Evolutionary conservation across 2,113 vertebrate species (phyloP).

Genomic region (Oncorhynchus clarkii): DNA sequence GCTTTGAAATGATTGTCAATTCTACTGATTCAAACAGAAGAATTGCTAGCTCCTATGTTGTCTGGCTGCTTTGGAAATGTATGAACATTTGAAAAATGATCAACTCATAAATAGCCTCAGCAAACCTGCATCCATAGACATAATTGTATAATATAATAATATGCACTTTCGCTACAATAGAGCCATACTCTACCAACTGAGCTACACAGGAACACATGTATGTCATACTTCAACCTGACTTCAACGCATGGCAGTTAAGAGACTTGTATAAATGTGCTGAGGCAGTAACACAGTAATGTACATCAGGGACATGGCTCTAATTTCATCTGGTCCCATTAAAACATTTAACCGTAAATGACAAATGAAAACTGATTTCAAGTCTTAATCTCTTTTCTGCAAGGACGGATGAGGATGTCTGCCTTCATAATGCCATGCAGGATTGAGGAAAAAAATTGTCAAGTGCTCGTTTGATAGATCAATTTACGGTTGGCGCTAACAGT

Average conservation of each 20-base stretch:
- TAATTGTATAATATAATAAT: neutral
- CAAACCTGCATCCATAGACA: neutral
- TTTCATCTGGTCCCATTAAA: neutral
- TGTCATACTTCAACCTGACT: neutral
- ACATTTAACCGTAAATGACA: neutral
- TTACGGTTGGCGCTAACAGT: slow-evolving; percentile 58
- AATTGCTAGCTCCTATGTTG: too few relatives aligned
- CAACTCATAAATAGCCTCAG: neutral
- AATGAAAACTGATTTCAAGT: slow-evolving; percentile 47
- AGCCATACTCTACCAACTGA: too few relatives aligned
- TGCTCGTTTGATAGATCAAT: slow-evolving; percentile 74
- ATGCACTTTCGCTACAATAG: neutral
- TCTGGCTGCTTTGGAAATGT: too few relatives aligned
- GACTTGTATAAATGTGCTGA: neutral
- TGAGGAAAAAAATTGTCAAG: slow-evolving; percentile 59
- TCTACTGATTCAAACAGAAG: too few relatives aligned
- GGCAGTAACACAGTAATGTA: neutral
- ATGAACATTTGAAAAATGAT: neutral
- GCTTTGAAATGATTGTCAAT: slow-evolving; percentile 10
- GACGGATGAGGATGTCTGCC: slow-evolving; percentile 66
- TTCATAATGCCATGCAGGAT: slow-evolving; percentile 60
- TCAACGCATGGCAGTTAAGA: neutral
- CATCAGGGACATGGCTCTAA: neutral
- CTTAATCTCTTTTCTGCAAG: slow-evolving; percentile 55
- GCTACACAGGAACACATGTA: too few relatives aligned